Percentiles rank a stretch among this genome's conserved stretches.
These are phyloP conservation scores for Panthera tigris DNA, from an alignment of 2,113 vertebrate species.

Conservation along the genomic window DNA sequence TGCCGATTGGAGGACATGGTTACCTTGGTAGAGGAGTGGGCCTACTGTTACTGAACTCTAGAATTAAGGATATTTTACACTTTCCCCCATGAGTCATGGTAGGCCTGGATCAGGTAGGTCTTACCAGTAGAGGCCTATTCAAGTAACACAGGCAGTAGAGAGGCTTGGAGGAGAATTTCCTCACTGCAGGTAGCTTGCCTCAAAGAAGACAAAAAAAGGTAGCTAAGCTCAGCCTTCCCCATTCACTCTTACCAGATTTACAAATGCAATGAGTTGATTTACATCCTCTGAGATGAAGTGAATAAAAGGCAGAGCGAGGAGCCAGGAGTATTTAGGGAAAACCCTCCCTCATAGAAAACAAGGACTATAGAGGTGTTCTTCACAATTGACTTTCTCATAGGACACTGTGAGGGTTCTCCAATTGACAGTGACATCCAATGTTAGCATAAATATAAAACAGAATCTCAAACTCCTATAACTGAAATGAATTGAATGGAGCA, in stretches of 20 bases:
- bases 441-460: background rate
- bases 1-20: background rate
- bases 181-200: background rate
- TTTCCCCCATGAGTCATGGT: background rate
- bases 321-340: background rate
- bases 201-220: background rate
- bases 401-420: background rate
- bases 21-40: background rate
- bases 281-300: background rate
- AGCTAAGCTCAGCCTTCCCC: background rate
- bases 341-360: background rate
- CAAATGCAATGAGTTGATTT: background rate
- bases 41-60: background rate
- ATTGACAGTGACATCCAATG: background rate
- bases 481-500: background rate
- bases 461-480: background rate
- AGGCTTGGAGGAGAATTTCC: background rate
- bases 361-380: background rate
- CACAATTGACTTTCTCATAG: background rate
- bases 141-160: background rate
- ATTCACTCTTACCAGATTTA: background rate
- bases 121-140: background rate
- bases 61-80: background rate
- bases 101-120: background rate
- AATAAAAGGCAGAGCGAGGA: background rate